phyloP scores from a whole-genome alignment of 1,140 invertebrate genomes.

The Idris sp. region DNA sequence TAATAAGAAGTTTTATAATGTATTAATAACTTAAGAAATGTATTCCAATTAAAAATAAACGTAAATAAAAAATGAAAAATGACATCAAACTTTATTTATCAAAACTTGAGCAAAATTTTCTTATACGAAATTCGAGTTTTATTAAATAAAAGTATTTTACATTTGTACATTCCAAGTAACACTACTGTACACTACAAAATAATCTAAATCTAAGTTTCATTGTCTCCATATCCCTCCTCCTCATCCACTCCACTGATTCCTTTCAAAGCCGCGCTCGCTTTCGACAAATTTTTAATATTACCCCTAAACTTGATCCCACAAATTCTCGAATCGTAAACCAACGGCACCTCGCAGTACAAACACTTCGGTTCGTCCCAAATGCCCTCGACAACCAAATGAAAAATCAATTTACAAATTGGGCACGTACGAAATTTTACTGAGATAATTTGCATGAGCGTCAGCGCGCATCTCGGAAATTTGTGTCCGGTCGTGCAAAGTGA shows the following conservation, averaged over 20 bases:
- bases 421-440: slow-evolving; percentile 67
- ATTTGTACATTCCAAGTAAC: too few relatives aligned
- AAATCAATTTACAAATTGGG: slow-evolving; percentile 69
- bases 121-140: too few relatives aligned
- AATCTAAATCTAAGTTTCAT: too few relatives aligned
- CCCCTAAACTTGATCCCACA: slow-evolving; percentile 26
- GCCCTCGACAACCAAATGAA: slow-evolving; percentile 69
- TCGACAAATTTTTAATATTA: slow-evolving; percentile 67
- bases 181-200: too few relatives aligned
- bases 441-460: slow-evolving; percentile 72
- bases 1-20: too few relatives aligned
- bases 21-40: too few relatives aligned
- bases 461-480: slow-evolving; percentile 71
- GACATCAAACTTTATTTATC: too few relatives aligned
- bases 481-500: slow-evolving; percentile 68
- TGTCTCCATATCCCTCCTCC: slow-evolving; percentile 34
- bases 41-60: too few relatives aligned
- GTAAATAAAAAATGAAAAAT: too few relatives aligned
- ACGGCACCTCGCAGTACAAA: slow-evolving; percentile 71
- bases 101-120: too few relatives aligned
- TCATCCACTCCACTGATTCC: slow-evolving; percentile 45
- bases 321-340: slow-evolving; percentile 63
- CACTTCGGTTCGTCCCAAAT: slow-evolving; percentile 67
- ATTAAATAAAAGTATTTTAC: too few relatives aligned
- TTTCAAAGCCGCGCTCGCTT: slow-evolving; percentile 22